phyloP scores from a whole-genome alignment of 1,140 invertebrate genomes.

The Drosophila parabipectinata region DNA sequence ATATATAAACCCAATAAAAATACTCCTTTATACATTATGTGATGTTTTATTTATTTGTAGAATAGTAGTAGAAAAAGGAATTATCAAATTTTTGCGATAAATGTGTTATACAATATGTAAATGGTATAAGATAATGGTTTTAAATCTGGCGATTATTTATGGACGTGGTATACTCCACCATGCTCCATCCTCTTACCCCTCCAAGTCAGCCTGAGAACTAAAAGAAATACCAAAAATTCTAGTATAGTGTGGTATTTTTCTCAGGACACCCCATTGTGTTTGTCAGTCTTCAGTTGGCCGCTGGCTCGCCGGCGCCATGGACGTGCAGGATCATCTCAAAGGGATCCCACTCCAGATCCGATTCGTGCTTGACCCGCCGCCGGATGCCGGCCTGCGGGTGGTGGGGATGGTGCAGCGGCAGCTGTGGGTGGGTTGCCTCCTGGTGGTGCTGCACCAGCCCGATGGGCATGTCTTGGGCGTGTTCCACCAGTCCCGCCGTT shows the following conservation, averaged over 20 bases:
- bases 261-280: constrained; percentile 1
- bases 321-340: constrained; percentile 82
- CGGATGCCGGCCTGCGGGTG: constrained; percentile 31
- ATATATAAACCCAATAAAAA: constrained; percentile 1
- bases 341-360: constrained; percentile 80
- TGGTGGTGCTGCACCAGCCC: constrained; percentile 65
- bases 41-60: constrained; percentile 47
- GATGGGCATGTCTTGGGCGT: constrained; percentile 73
- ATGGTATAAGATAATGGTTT: constrained; percentile 43
- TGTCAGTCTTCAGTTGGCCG: constrained; percentile 75
- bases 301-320: constrained; percentile 68
- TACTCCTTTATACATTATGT: neutral
- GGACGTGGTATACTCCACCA: constrained; percentile 15
- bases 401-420: constrained; percentile 54
- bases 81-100: constrained; percentile 50
- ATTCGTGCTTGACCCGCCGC: constrained; percentile 68
- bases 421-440: constrained; percentile 29
- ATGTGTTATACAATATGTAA: constrained; percentile 17
- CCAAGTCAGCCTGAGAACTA: constrained; percentile 2
- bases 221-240: neutral
- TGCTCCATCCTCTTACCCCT: neutral
- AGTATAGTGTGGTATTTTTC: neutral
- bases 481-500: constrained; percentile 53
- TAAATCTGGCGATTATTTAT: constrained; percentile 59
- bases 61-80: constrained; percentile 51